Evolutionary conservation across 2,888 invertebrate species (phyloP).

Genomic region (Dryobota labecula): DNA sequence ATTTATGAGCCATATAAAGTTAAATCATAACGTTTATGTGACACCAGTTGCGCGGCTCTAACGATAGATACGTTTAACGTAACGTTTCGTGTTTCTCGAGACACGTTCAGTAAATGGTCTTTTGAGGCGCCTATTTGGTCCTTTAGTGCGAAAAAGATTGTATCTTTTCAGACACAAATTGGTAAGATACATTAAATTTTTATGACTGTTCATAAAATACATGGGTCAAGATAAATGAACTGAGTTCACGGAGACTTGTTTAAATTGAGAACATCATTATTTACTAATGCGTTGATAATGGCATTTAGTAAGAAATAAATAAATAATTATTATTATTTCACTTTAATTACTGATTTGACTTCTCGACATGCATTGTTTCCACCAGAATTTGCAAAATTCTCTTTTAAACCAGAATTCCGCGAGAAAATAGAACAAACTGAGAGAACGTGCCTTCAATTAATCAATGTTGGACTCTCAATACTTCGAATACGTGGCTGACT

Average conservation of each 20-base stretch:
- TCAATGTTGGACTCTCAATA: constrained; percentile 5
- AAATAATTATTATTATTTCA: too few species aligned
- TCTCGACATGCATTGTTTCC: background rate
- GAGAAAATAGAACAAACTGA: constrained; percentile 18
- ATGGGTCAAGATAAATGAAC: constrained; percentile 33
- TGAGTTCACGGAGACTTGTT: constrained; percentile 27
- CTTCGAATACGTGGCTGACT: constrained; percentile 38
- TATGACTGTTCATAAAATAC: constrained; percentile 40
- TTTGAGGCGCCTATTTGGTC: constrained; percentile 14
- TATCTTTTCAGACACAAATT: constrained; percentile 36
- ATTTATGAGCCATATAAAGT: constrained; percentile 64
- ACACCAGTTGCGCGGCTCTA: constrained; percentile 63
- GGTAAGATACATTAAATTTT: constrained; percentile 36
- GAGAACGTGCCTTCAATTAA: constrained; percentile 37
- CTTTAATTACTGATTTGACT: background rate
- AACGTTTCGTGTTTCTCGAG: constrained; percentile 32
- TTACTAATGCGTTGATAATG: background rate
- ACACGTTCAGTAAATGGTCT: constrained; percentile 31
- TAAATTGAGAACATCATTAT: constrained; percentile 26
- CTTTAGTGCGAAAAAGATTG: constrained; percentile 34
- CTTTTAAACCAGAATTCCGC: background rate
- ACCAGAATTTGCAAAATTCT: background rate
- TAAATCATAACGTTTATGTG: constrained; percentile 62
- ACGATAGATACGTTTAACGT: constrained; percentile 53
- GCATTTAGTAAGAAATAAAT: too few species aligned